Conservation (phyloP, 2,797 vertebrate genomes). For the Cossypha heuglini region DNA sequence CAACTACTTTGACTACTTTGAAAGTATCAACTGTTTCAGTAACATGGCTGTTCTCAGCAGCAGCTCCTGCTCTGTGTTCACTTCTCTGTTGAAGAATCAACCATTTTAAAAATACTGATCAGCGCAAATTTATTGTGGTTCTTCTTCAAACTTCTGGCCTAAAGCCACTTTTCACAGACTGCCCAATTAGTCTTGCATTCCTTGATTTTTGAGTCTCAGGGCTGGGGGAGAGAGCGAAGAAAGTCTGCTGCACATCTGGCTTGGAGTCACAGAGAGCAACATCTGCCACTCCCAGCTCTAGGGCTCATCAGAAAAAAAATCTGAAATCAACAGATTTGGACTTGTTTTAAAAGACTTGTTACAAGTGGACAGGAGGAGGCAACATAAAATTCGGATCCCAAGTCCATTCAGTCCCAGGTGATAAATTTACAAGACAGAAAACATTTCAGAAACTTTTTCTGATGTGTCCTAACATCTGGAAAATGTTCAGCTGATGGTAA, state of each 20-base stretch:
- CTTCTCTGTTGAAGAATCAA: neutral
- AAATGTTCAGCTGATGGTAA: neutral
- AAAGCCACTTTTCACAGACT: neutral
- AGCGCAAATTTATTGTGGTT: neutral
- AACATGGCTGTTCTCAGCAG: neutral
- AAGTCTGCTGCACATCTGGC: neutral
- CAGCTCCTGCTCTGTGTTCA: neutral
- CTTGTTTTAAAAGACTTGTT: neutral
- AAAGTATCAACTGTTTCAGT: neutral
- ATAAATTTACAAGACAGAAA: neutral
- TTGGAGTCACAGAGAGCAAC: neutral
- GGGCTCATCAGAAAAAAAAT: neutral
- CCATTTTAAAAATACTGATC: neutral
- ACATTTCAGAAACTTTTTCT: neutral
- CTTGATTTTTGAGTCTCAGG: neutral
- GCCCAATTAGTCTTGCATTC: neutral
- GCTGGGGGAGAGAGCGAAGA: accelerated
- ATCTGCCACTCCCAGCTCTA: neutral
- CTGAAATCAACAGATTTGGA: neutral
- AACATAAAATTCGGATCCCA: neutral
- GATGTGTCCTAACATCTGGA: neutral
- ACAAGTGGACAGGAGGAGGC: neutral
- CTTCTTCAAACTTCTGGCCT: neutral
- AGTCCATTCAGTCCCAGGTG: neutral
- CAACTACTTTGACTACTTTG: neutral